Base-by-base conservation (phyloP, 2,113 vertebrate species). In the Machaerirhynchus nigripectus region DNA sequence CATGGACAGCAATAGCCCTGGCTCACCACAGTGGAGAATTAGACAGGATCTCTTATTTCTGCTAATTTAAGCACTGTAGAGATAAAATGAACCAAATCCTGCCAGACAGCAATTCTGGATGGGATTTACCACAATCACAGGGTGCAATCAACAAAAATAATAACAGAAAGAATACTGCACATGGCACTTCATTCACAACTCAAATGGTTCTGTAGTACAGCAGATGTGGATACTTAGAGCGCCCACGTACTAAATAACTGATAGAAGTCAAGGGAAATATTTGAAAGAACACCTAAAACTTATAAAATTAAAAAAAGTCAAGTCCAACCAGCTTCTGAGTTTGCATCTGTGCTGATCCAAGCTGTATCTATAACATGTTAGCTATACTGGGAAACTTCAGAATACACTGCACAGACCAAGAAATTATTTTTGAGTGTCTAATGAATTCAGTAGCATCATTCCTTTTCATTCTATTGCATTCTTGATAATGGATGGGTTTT, bases 361-460 rank as follows among this genome's bases (percentile, higher is more conserved):
- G 63, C 5, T 1, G 2, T 27, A 10, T 7, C 35, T 55, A 3
- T 59, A 17, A 37, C 11, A 16, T 0, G 0, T 15, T 18, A 73
- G 5, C 26, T 61, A 3, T 16, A n/a, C 2, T 28, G 9, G 14
- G 6, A 75, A 87, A 22, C 2, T 57, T 37, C 35, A 93, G 33
- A 55, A n/a, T 4, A 30, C 3, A 9, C 3, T 61, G 2, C 24
- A 31, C 4, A 13, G 27, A 69, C 9, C 11, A 52, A 40, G 4
- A 71, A 27, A 5, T 11, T 39, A 26, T 70, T 60, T 76, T 40
- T 64, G 10, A 70, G 40, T 30, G 7, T 14, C 37, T 70, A 39
- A 57, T 24, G 3, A 87, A 59, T 18, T 73, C 47, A 27, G 5
- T 7, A 63, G 7, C 10, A 18, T 28, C 23, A 83, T 26, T 69